A percentile compares a stretch with the other conserved stretches of the same genome.
phyloP scores from a whole-genome alignment of 2,888 invertebrate species.

The Parnassius orleans region DNA sequence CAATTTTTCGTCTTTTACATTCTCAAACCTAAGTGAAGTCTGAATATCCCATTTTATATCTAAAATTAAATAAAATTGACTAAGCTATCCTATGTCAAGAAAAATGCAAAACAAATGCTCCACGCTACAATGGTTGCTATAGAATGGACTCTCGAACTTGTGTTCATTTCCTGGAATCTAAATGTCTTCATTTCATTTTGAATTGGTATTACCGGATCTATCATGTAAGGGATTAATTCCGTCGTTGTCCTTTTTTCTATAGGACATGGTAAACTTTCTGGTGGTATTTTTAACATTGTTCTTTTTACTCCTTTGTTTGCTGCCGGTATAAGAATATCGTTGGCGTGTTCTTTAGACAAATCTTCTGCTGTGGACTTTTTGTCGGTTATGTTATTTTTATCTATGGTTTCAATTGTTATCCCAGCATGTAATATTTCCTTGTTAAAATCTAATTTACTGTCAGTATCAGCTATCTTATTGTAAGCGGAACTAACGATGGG shows the following conservation, averaged over 20 bases:
- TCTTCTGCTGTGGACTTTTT: conserved; percentile 33
- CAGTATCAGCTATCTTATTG: conserved; percentile 60
- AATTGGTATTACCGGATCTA: conserved; percentile 68
- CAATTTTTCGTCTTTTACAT: conserved; percentile 1
- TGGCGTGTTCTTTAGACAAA: conserved; percentile 18
- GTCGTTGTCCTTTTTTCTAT: conserved; percentile 61
- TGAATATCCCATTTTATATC: conserved; percentile 10
- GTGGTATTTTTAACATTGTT: conserved; percentile 63
- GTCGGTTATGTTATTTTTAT: conserved; percentile 60
- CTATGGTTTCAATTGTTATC: conserved; percentile 59
- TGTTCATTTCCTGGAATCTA: conserved; percentile 63
- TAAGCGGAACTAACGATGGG: conserved; percentile 72
- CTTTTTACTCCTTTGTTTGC: conserved; percentile 61
- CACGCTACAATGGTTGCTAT: conserved; percentile 47
- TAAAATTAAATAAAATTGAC: conserved; percentile 19
- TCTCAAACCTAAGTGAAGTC: conserved; percentile 16
- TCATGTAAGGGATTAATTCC: conserved; percentile 55
- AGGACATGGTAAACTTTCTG: conserved; percentile 69
- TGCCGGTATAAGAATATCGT: conserved; percentile 23
- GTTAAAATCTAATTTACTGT: conserved; percentile 59
- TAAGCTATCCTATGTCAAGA: conserved; percentile 54
- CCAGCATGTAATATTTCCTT: conserved; percentile 63
- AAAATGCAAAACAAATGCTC: conserved; percentile 59
- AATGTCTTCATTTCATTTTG: conserved; percentile 76
- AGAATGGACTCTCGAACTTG: conserved; percentile 36